phyloP scores from a whole-genome alignment of 1,140 invertebrate species.

The Gerris buenoi region DNA sequence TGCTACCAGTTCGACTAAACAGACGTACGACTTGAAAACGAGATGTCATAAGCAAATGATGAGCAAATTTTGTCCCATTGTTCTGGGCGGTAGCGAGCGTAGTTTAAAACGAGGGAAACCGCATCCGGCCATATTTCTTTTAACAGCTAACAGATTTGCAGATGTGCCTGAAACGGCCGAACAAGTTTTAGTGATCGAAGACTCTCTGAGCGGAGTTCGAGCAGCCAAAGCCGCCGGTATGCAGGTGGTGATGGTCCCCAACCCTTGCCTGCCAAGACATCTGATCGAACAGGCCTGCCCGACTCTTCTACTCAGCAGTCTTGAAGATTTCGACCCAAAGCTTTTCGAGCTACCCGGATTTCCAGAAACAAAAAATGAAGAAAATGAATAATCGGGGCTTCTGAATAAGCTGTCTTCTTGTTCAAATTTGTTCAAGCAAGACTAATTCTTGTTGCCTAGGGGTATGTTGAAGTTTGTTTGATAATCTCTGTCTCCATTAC shows the following conservation, averaged over 20 bases:
- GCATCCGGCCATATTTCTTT: constrained; percentile 79
- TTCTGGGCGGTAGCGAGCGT: constrained; percentile 69
- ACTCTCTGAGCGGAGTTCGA: not conserved
- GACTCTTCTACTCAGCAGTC: not conserved
- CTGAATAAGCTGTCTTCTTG: too few relatives aligned
- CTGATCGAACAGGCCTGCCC: not conserved
- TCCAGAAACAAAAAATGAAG: too few relatives aligned
- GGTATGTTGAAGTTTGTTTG: too few relatives aligned
- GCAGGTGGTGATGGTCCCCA: not conserved
- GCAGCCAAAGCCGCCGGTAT: not conserved
- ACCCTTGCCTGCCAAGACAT: not conserved
- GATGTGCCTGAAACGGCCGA: constrained; percentile 47
- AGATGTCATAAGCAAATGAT: constrained; percentile 52
- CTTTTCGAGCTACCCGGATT: not conserved
- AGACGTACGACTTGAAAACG: constrained; percentile 66
- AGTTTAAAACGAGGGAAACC: constrained; percentile 80
- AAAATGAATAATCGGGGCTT: too few relatives aligned
- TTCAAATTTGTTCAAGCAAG: too few relatives aligned
- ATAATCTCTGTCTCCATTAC: too few relatives aligned
- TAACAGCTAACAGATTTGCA: constrained; percentile 65
- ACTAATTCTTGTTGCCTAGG: too few relatives aligned
- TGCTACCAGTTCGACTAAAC: constrained; percentile 70
- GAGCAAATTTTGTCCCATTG: constrained; percentile 60
- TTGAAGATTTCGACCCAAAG: not conserved
- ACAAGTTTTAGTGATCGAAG: constrained; percentile 43